Evolutionary conservation across 2,113 vertebrate genomes (phyloP).

Genomic region (Andinoacara biseriatus): DNA sequence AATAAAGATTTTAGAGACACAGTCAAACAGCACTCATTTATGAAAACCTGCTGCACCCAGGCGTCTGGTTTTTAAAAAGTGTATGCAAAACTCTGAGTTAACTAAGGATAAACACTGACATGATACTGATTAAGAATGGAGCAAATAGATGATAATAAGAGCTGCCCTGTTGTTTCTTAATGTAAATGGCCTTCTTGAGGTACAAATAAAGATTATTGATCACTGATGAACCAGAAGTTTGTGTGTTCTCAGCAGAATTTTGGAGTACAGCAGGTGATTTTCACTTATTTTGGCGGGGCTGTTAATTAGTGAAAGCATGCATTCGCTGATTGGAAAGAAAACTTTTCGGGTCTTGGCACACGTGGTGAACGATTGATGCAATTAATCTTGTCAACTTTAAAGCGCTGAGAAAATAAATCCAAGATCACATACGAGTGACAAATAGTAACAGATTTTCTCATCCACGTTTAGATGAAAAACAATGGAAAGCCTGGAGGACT

Average conservation of each 20-base stretch:
- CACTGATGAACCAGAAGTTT: neutral
- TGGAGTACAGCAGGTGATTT: neutral
- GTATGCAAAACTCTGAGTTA: neutral
- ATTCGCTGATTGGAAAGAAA: conserved; percentile 19
- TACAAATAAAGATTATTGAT: neutral
- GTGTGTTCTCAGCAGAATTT: neutral
- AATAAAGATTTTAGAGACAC: neutral
- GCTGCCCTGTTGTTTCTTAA: neutral
- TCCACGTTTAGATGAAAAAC: neutral
- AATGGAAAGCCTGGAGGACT: neutral
- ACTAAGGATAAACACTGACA: conserved; percentile 1
- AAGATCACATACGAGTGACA: neutral
- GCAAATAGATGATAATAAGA: neutral
- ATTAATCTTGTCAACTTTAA: neutral
- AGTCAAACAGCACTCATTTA: conserved; percentile 7
- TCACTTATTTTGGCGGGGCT: neutral
- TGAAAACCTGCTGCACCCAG: neutral
- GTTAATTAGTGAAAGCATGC: conserved; percentile 31
- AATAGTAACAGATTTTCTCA: neutral
- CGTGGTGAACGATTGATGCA: neutral
- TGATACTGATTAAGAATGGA: neutral
- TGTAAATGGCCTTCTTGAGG: neutral
- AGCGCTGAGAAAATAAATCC: neutral
- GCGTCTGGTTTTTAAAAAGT: conserved; percentile 8
- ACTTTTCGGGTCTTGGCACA: neutral